Base-by-base conservation (phyloP, 2,888 invertebrate species). In the Asteroscopus sphinx region DNA sequence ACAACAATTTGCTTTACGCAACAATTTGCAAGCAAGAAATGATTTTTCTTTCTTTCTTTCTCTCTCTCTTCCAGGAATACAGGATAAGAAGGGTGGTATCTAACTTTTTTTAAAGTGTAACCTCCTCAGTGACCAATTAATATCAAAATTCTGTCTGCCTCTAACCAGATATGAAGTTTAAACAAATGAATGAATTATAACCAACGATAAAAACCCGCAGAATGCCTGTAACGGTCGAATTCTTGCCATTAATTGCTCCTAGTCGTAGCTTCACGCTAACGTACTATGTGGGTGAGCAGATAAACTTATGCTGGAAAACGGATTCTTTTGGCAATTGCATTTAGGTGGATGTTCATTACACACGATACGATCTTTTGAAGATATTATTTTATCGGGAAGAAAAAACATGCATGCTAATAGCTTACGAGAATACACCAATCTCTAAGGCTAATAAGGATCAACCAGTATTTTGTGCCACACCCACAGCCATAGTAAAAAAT, bases 261-360 rank as follows among this genome's bases (percentile, higher is more conserved):
- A 54, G 49, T 62, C 40, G 57, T 54, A 33, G 9, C 73, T 73
- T 70, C 71, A 73, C 68, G 73, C 67, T 71, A 13, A 21, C 7
- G 30, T 52, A 58, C 13, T 62, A 67, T 63, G 58, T 75, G 60
- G 76, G 73, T 76, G 61, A 71, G 49, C 56, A 54, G 68, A 45
- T 66, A 52, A 60, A 49, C 54, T 54, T 42, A 37, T 35, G 44
- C 54, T 39, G 17, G n/a, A 12, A 35, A 44, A 69, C 57, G 49
- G 54, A 71, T 68, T 54, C 68, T 61, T 53, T 48, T n/a, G 15
- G 25, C 3, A 51, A 26, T n/a, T n/a, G 9, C 21, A n/a, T 6
- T 37, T 16, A 12, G 13, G 11, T 17, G 11, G 0, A 21, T 7
- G 12, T 21, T 8, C 1, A n/a, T n/a, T n/a, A n/a, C n/a, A n/a